phyloP scores from a whole-genome alignment of 1,140 invertebrate species.

The Drosophila pallidifrons region DNA sequence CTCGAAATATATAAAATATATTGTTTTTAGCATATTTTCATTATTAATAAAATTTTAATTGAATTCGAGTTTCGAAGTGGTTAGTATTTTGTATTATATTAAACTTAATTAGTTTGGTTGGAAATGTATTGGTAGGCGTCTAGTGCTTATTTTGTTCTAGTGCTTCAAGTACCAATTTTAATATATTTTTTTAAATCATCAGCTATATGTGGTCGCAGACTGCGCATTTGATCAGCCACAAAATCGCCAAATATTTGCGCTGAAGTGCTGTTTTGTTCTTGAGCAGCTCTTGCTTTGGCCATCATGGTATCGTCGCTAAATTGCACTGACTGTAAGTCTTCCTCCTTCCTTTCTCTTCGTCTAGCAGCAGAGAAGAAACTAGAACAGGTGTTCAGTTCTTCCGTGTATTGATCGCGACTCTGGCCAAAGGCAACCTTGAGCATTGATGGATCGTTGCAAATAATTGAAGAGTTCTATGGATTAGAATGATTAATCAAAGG shows the following conservation, averaged over 20 bases:
- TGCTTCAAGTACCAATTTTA: slow-evolving; percentile 31
- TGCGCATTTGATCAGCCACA: slow-evolving; percentile 38
- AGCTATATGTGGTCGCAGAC: slow-evolving; percentile 16
- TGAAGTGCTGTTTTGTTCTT: slow-evolving; percentile 12
- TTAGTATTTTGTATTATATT: background rate
- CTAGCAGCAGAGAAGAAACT: slow-evolving; percentile 11
- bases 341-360: background rate
- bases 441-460: background rate
- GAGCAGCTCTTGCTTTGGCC: background rate
- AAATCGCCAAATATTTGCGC: slow-evolving; percentile 47
- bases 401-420: slow-evolving; percentile 3
- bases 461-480: background rate
- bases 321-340: background rate
- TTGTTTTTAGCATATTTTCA: too few species aligned
- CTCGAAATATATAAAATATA: too few species aligned
- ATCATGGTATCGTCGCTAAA: background rate
- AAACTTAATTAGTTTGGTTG: background rate
- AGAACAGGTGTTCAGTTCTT: slow-evolving; percentile 31
- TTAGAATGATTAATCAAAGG: background rate
- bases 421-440: background rate
- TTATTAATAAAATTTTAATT: too few species aligned
- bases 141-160: slow-evolving; percentile 26
- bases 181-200: slow-evolving; percentile 26
- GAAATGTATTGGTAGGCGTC: background rate
- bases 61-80: too few species aligned